These are phyloP conservation scores for Uria aalge DNA, from an alignment of 2,113 vertebrate genomes.

Conservation along the genomic window DNA sequence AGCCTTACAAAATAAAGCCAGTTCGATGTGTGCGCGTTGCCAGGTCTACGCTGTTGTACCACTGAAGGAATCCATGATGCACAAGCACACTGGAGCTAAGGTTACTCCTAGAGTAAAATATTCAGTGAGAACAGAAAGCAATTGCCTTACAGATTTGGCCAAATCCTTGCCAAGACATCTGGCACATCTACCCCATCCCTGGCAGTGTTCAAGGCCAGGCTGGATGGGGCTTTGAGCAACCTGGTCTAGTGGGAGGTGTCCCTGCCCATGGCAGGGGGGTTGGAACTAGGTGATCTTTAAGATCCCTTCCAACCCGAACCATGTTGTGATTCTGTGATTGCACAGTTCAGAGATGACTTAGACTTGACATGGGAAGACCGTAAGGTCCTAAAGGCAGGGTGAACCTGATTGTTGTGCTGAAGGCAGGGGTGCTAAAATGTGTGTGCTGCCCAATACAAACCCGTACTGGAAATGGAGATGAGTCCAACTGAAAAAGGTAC, in stretches of 20 bases:
- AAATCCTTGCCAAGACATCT: background rate
- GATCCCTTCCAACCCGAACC: too few species aligned
- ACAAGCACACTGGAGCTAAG: background rate
- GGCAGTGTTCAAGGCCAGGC: too few species aligned
- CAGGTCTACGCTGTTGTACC: background rate
- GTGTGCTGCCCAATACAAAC: background rate
- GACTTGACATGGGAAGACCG: background rate
- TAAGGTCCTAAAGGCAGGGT: background rate
- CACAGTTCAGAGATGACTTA: background rate
- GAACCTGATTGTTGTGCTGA: background rate
- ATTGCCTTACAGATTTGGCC: background rate
- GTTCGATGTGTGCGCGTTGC: accelerated
- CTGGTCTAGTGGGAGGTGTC: too few species aligned
- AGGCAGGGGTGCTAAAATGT: background rate
- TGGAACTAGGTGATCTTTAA: too few species aligned
- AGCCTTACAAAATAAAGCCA: background rate
- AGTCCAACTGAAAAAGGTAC: background rate
- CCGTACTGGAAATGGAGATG: background rate
- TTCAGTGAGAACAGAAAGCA: background rate
- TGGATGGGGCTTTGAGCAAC: too few species aligned
- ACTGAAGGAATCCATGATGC: accelerated
- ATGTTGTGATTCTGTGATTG: background rate
- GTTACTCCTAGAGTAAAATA: background rate
- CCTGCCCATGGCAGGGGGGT: too few species aligned
- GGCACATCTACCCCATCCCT: background rate